phyloP scores from a whole-genome alignment of 1,140 invertebrate species.

The Pinna nobilis region DNA sequence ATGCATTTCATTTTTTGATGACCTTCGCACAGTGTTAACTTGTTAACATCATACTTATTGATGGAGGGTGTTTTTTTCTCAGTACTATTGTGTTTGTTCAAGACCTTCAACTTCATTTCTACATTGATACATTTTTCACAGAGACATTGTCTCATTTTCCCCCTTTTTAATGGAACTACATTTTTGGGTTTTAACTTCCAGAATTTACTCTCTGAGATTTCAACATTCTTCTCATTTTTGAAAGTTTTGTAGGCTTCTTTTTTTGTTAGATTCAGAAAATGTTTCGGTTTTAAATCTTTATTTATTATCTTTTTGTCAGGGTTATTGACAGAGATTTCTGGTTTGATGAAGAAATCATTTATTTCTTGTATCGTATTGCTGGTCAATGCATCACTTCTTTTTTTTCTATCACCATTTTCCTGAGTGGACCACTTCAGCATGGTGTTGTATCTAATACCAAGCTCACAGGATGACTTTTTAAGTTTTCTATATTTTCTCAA shows the following conservation, averaged over 20 bases:
- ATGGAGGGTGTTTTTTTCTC: background rate
- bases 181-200: background rate
- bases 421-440: background rate
- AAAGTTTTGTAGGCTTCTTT: background rate
- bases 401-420: background rate
- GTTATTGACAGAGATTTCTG: background rate
- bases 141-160: background rate
- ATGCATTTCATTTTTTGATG: constrained; percentile 7
- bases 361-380: background rate
- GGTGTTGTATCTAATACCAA: background rate
- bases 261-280: background rate
- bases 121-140: background rate
- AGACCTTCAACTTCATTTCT: background rate
- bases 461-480: background rate
- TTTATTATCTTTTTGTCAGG: background rate
- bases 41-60: background rate
- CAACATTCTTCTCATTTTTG: background rate
- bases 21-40: background rate
- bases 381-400: background rate
- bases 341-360: background rate
- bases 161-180: background rate
- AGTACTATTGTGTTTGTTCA: background rate
- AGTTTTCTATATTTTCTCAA: background rate
- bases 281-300: background rate
- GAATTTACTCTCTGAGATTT: background rate